Conservation (phyloP, 1,140 invertebrate species). For the Reticulitermes speratus region DNA sequence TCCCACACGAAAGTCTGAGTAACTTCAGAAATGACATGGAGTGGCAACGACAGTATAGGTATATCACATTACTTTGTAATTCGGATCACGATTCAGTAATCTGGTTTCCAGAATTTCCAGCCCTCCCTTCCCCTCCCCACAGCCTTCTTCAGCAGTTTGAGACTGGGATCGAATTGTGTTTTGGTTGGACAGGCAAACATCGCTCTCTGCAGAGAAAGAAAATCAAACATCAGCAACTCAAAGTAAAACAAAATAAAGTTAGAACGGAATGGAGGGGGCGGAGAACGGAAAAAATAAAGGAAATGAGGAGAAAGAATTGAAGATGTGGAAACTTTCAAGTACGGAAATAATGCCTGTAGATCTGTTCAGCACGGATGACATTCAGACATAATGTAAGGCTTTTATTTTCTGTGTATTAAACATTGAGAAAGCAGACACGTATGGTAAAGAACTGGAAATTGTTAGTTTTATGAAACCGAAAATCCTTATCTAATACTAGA, state of each 20-base stretch:
- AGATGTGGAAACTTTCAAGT: no score
- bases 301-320: no score
- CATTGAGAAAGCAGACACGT: no score
- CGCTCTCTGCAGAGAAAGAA: not conserved
- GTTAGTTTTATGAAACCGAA: no score
- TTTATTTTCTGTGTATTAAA: no score
- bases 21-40: not conserved
- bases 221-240: constrained; percentile 16
- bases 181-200: constrained; percentile 15
- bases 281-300: no score
- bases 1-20: not conserved
- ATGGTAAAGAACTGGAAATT: no score
- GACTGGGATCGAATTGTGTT: not conserved
- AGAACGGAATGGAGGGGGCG: not conserved
- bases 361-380: no score
- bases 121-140: not conserved
- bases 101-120: not conserved
- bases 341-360: no score
- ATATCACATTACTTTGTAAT: constrained; percentile 13
- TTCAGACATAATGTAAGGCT: no score
- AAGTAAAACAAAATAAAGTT: constrained; percentile 6
- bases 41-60: not conserved
- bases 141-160: not conserved
- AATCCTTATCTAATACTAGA: no score
- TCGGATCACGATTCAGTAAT: not conserved